Base-by-base conservation (phyloP, 92 coral and sea anemone genomes). In the Paramuricea clavata region DNA sequence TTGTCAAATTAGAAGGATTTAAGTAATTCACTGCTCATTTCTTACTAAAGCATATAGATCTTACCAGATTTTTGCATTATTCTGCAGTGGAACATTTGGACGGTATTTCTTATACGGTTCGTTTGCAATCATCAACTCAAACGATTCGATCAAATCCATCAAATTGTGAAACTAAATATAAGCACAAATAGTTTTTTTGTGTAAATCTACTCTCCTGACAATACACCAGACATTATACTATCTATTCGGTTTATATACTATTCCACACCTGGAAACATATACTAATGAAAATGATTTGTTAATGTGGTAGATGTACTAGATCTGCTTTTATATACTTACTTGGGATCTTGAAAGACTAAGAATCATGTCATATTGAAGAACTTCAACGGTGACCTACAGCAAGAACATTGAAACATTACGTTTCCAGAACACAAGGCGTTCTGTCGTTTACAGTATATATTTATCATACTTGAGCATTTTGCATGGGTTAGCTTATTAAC, bases 101-200 rank as follows among this genome's bases (percentile, higher is more conserved):
- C 92, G 99, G 76, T 92, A 97, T 59, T 91, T 97, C 74, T 86
- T 91, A 88, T 97, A 94, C 57, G 87, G 76, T 87, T 97, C 92
- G 47, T 94, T 97, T 57, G 93, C 78, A 34, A 83, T 42, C 99
- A 97, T 97, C 83, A 94, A 76, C 83, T 97, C 95, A 71, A 97
- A 94, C 11, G 98, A 94, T 39, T 97, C 99, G 65, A 94, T 91
- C 69, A 97, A 7, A 60, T 97, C 93, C 98, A 97, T 91, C 91
- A 97, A 60, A 64, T 91, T 93, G 56, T 94, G 97, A 87, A 97
- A 97, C 99, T 97, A 62, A 62, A 77, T 4, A 0, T 6, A 23
- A 16, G 27, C 49, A 39, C 33, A 77, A 64, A 22, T 9, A 17
- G n/a, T n/a, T n/a, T n/a, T n/a, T n/a, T n/a, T 27, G 44, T 39